Evolutionary conservation across 2,797 vertebrate species (phyloP).

Genomic region (Microctenopoma stevenorrisi): DNA sequence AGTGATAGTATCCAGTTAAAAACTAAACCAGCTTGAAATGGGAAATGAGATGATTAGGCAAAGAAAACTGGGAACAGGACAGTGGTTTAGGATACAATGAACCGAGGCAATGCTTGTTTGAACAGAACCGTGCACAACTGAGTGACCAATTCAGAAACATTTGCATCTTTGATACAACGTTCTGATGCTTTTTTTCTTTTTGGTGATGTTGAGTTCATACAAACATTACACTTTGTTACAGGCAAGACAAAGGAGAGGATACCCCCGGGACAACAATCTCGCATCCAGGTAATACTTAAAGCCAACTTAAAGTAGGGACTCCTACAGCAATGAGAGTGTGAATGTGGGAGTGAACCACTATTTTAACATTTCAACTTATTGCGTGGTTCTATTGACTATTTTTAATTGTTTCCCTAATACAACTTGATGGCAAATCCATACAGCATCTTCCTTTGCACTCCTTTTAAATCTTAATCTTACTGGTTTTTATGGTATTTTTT

Average conservation of each 20-base stretch:
- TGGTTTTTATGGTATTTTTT: not conserved
- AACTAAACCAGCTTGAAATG: constrained; percentile 64
- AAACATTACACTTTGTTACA: constrained; percentile 48
- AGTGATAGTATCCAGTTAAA: constrained; percentile 23
- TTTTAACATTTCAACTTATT: not conserved
- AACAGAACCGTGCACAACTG: constrained; percentile 38
- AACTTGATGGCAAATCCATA: not conserved
- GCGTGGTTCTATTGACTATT: no score
- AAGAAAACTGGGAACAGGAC: constrained; percentile 46
- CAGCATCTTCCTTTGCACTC: no score
- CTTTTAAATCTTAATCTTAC: no score
- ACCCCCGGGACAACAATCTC: constrained; percentile 42
- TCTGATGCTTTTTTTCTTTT: constrained; percentile 17
- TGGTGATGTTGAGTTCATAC: constrained; percentile 61
- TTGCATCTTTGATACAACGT: not conserved
- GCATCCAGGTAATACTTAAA: constrained; percentile 41
- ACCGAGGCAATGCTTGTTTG: constrained; percentile 67
- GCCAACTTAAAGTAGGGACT: constrained; percentile 15
- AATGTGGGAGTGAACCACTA: not conserved
- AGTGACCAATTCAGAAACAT: constrained; percentile 14
- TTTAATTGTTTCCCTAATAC: not conserved
- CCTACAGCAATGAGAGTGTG: constrained; percentile 15
- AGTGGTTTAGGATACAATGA: constrained; percentile 45
- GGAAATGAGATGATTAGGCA: constrained; percentile 56
- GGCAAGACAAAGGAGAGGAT: constrained; percentile 37